Percentiles rank a stretch among this genome's conserved stretches.
Conservation (phyloP, 2,888 invertebrate species). For the Agrypnus murinus region DNA sequence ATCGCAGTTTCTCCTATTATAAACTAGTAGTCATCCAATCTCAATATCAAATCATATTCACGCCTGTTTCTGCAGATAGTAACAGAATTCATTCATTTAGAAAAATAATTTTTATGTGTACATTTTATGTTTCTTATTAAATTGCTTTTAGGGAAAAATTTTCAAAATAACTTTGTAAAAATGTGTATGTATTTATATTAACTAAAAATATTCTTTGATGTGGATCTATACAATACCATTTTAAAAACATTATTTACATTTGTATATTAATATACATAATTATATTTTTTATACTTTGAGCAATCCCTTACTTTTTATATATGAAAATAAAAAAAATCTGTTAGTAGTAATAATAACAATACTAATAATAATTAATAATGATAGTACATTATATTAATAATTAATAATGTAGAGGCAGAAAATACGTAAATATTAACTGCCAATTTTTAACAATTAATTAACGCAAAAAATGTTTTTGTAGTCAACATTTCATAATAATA, state of each 20-base stretch:
- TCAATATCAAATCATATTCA: no score
- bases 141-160: no score
- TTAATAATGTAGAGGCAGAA: slow-evolving; percentile 23
- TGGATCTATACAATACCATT: slow-evolving; percentile 20
- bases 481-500: not conserved
- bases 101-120: no score
- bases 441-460: slow-evolving; percentile 14
- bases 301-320: slow-evolving; percentile 28
- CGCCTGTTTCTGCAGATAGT: no score
- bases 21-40: no score
- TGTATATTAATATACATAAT: slow-evolving; percentile 25
- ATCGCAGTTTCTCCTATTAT: no score
- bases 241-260: slow-evolving; percentile 32
- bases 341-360: slow-evolving; percentile 2
- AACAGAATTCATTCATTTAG: no score
- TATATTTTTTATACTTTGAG: slow-evolving; percentile 39
- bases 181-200: slow-evolving; percentile 6
- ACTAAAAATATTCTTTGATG: slow-evolving; percentile 18
- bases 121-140: no score
- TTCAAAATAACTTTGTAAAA: no score
- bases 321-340: slow-evolving; percentile 28
- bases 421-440: slow-evolving; percentile 28
- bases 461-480: slow-evolving; percentile 7
- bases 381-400: not conserved
- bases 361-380: slow-evolving; percentile 25